Evolutionary conservation across 2,888 invertebrate genomes (phyloP).

Genomic region (Macrosoma leucophasiata): DNA sequence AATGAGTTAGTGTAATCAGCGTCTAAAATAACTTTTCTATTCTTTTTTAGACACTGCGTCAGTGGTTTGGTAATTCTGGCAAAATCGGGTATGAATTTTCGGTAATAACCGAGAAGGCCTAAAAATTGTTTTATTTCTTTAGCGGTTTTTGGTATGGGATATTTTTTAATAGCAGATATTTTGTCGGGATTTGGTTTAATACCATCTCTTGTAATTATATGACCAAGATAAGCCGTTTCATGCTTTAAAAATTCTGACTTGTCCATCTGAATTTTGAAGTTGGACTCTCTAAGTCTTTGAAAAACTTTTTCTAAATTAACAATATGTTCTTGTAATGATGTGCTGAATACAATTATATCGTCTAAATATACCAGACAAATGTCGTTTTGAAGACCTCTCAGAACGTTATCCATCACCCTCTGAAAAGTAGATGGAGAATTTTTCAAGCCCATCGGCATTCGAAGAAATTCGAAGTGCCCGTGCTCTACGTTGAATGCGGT

Average conservation of each 20-base stretch:
- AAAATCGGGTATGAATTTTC: conserved; percentile 31
- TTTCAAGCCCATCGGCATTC: conserved; percentile 26
- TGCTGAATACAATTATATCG: conserved; percentile 30
- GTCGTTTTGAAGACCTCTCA: conserved; percentile 26
- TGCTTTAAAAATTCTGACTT: conserved; percentile 31
- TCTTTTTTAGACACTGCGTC: conserved; percentile 22
- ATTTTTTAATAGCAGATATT: conserved; percentile 27
- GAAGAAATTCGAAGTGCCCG: conserved; percentile 23
- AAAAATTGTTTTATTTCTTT: conserved; percentile 30
- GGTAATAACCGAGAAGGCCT: conserved; percentile 30
- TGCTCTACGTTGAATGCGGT: conserved; percentile 23
- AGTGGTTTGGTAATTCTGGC: conserved; percentile 21
- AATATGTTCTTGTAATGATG: conserved; percentile 33
- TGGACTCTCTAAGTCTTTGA: conserved; percentile 22
- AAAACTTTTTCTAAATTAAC: conserved; percentile 31
- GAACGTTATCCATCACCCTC: conserved; percentile 25
- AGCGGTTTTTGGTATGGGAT: conserved; percentile 27
- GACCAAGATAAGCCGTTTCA: conserved; percentile 23
- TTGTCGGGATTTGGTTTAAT: conserved; percentile 30
- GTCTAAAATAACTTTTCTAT: too few relatives aligned
- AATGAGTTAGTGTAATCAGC: conserved; percentile 22
- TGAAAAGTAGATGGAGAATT: conserved; percentile 33
- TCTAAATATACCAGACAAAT: conserved; percentile 31
- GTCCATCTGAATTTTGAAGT: conserved; percentile 33
- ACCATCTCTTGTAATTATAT: conserved; percentile 27